phyloP scores from a whole-genome alignment of 2,113 vertebrate species.

The Phylloscopus trochiloides region DNA sequence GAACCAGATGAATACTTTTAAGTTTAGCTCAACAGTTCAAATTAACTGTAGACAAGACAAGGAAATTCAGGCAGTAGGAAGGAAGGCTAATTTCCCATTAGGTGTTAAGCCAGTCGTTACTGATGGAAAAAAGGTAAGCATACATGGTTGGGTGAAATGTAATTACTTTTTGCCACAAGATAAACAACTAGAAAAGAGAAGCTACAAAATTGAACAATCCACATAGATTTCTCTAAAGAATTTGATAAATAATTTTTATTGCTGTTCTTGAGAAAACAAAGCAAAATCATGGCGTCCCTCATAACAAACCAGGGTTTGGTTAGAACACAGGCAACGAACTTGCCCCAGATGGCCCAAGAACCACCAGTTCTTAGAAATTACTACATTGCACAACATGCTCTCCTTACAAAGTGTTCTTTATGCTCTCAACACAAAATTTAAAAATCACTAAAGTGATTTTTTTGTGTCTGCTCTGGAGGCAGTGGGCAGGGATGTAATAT shows the following conservation, averaged over 20 bases:
- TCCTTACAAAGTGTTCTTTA: neutral
- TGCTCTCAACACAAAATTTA: neutral
- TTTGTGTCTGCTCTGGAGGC: neutral
- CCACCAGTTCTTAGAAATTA: neutral
- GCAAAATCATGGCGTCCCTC: neutral
- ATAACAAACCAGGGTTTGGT: neutral
- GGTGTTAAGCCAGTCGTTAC: neutral
- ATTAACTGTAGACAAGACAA: neutral
- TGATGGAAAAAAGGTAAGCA: neutral
- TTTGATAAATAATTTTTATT: neutral
- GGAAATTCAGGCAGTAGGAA: neutral
- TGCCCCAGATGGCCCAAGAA: neutral
- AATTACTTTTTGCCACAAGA: conserved; percentile 22
- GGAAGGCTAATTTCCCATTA: neutral
- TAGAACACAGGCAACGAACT: neutral
- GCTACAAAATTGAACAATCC: neutral
- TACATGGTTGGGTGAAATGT: neutral
- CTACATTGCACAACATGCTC: neutral
- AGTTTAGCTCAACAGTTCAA: neutral
- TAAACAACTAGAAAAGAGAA: neutral
- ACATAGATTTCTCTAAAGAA: neutral
- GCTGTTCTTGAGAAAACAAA: neutral
- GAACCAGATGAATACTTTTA: neutral
- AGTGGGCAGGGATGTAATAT: neutral
- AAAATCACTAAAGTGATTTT: neutral